Conservation (phyloP, 2,797 vertebrate genomes). For the Sebastes variabilis region DNA sequence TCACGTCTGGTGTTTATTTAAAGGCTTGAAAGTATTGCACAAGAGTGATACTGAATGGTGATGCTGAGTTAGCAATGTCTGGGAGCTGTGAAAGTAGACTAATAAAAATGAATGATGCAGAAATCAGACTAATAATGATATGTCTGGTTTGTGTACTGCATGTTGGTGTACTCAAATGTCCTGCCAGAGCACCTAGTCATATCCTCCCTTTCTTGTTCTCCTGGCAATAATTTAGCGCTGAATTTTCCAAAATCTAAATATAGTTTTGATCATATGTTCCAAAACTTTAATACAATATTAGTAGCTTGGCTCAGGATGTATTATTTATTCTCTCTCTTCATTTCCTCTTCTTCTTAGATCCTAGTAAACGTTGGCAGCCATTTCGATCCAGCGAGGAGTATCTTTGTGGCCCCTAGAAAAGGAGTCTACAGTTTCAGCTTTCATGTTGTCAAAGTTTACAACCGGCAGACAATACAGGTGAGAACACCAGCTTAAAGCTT, state of each 20-base stretch:
- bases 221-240: neutral
- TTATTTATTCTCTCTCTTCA: neutral
- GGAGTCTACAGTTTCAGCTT: conserved; percentile 87
- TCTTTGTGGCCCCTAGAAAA: conserved; percentile 83
- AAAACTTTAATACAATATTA: neutral
- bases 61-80: neutral
- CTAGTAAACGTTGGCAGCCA: conserved; percentile 84
- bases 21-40: neutral
- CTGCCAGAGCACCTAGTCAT: neutral
- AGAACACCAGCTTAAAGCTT: neutral
- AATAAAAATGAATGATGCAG: neutral
- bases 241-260: neutral
- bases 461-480: conserved; percentile 85
- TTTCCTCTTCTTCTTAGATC: conserved; percentile 61
- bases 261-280: neutral
- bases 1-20: neutral
- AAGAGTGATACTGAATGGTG: neutral
- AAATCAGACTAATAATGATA: neutral
- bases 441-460: conserved; percentile 87
- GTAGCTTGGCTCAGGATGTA: neutral
- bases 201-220: neutral
- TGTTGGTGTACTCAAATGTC: neutral
- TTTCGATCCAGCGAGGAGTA: conserved; percentile 82
- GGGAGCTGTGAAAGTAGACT: neutral
- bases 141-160: neutral